Evolutionary conservation across 2,797 vertebrate species (phyloP).

Genomic region (Scleropages formosus): DNA sequence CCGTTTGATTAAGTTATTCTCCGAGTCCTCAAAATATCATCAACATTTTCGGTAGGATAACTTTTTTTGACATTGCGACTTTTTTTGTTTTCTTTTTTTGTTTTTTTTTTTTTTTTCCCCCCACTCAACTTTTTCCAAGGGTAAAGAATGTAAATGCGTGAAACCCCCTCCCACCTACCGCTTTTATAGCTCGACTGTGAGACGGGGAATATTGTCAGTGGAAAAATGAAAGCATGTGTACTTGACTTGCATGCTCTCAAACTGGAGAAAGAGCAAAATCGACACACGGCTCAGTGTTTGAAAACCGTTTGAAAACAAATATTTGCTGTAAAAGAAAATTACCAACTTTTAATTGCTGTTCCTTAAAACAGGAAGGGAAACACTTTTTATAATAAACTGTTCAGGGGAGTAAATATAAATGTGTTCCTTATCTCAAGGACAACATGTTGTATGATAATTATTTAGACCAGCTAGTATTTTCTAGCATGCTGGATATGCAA

Average conservation of each 20-base stretch:
- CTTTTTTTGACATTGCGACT: not conserved
- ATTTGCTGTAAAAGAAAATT: no score
- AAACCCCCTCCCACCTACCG: not conserved
- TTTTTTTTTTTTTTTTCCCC: no score
- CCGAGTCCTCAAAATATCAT: constrained; percentile 19
- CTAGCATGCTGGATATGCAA: no score
- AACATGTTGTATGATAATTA: no score
- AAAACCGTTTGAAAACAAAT: no score
- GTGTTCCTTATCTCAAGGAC: no score
- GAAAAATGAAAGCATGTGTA: not conserved
- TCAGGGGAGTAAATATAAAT: no score
- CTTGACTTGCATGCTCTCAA: not conserved
- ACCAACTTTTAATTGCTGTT: no score
- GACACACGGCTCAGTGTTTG: no score
- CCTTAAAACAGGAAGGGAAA: no score
- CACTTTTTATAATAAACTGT: no score
- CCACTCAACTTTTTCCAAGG: constrained; percentile 26
- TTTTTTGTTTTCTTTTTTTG: constrained; percentile 8
- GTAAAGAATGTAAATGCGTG: constrained; percentile 26
- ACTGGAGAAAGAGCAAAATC: not conserved
- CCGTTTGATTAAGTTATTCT: not conserved
- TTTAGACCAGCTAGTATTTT: no score
- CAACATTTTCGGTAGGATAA: constrained; percentile 5
- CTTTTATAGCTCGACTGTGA: not conserved
- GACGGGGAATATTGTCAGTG: not conserved